Evolutionary conservation across 2,113 vertebrate genomes (phyloP).

Genomic region (Onychostruthus taczanowskii): DNA sequence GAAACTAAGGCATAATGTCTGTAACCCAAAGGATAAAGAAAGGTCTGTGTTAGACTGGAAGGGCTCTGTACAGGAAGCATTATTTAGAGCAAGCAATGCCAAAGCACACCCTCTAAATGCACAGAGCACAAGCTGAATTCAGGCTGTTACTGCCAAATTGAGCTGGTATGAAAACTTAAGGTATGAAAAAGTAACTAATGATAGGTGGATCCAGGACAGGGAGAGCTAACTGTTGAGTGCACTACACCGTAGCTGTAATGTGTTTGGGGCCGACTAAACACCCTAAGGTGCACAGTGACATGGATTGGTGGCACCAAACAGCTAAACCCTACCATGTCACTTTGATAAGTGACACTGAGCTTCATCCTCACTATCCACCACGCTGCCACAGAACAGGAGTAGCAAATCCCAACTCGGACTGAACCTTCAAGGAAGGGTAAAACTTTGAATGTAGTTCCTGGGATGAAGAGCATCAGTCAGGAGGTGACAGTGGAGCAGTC

Average conservation of each 20-base stretch:
- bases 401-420: background rate
- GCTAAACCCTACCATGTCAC: background rate
- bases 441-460: background rate
- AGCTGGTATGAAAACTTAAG: background rate
- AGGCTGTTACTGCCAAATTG: background rate
- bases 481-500: background rate
- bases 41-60: background rate
- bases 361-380: background rate
- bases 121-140: background rate
- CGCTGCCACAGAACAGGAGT: background rate
- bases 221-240: background rate
- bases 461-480: background rate
- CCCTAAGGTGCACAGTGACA: fast-evolving
- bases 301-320: background rate
- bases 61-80: background rate
- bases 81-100: background rate
- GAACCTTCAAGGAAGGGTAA: background rate
- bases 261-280: background rate
- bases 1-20: background rate
- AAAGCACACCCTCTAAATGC: background rate
- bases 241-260: fast-evolving
- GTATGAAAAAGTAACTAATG: background rate
- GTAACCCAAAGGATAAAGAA: background rate
- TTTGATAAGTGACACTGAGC: fast-evolving
- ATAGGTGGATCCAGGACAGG: background rate